Conservation (phyloP, 2,888 invertebrate genomes). For the Melinaea menophilus region DNA sequence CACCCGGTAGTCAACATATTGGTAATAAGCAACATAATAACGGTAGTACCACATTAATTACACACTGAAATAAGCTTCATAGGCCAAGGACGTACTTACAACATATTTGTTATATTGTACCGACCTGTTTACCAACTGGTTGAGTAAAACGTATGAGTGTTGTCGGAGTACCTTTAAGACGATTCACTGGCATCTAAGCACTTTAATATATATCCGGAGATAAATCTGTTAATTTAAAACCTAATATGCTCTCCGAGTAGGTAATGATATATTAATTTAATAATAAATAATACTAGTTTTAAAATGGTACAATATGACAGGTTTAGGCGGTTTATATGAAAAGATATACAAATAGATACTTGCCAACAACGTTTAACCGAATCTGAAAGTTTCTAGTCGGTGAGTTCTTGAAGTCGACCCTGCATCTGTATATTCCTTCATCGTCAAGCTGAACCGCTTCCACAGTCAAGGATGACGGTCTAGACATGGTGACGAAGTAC, state of each 20-base stretch:
- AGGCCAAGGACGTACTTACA: slow-evolving; percentile 18
- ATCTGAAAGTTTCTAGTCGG: slow-evolving; percentile 93
- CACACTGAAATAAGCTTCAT: slow-evolving; percentile 11
- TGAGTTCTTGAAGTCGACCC: slow-evolving; percentile 93
- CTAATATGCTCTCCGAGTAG: neutral
- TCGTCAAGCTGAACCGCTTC: slow-evolving; percentile 91
- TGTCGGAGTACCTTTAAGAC: neutral
- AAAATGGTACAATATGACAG: no score
- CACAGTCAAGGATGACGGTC: slow-evolving; percentile 88
- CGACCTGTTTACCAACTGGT: slow-evolving; percentile 15
- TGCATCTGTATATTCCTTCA: slow-evolving; percentile 90
- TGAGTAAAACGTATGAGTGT: slow-evolving; percentile 11
- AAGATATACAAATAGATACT: slow-evolving; percentile 53
- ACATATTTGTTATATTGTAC: slow-evolving; percentile 11
- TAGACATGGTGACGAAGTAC: slow-evolving; percentile 87
- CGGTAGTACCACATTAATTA: neutral
- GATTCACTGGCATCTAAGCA: neutral
- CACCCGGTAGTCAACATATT: neutral
- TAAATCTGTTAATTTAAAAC: neutral
- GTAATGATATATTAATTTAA: neutral
- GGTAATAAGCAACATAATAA: no score
- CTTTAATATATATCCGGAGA: slow-evolving; percentile 2
- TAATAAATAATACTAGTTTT: neutral
- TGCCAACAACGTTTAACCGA: slow-evolving; percentile 92
- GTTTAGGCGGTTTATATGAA: no score